phyloP scores from a whole-genome alignment of 2,888 invertebrate species.

The Phaedon cochleariae region DNA sequence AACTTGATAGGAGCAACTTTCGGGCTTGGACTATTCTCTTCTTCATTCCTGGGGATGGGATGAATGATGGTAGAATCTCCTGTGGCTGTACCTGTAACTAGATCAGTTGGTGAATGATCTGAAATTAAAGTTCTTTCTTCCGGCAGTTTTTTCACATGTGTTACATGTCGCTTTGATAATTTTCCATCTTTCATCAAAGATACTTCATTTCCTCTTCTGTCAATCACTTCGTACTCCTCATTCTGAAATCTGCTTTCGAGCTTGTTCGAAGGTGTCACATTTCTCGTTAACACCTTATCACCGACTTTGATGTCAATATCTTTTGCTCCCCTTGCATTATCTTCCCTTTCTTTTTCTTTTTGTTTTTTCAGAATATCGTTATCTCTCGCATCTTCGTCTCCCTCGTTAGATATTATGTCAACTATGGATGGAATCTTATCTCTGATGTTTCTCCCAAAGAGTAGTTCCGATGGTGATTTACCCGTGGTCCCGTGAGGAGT shows the following conservation, averaged over 20 bases:
- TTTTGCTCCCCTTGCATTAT: slow-evolving; percentile 32
- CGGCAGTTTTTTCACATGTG: slow-evolving; percentile 24
- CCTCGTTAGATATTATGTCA: slow-evolving; percentile 17
- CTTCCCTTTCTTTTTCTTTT: slow-evolving; percentile 43
- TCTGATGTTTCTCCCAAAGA: slow-evolving; percentile 39
- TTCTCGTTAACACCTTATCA: slow-evolving; percentile 25
- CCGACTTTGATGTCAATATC: slow-evolving; percentile 25
- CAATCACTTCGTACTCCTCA: slow-evolving; percentile 22
- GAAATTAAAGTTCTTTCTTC: neutral
- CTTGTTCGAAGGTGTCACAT: slow-evolving; percentile 13
- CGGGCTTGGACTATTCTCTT: neutral
- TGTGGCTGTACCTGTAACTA: neutral
- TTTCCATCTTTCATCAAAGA: slow-evolving; percentile 15
- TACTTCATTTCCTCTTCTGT: too few species aligned
- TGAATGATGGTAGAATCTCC: neutral
- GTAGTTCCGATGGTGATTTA: slow-evolving; percentile 43
- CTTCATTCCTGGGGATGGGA: neutral
- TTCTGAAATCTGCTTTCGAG: too few species aligned
- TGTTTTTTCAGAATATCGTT: slow-evolving; percentile 40
- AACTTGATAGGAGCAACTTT: neutral
- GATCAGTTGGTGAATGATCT: neutral
- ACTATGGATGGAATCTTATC: slow-evolving; percentile 43
- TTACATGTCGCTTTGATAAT: slow-evolving; percentile 24
- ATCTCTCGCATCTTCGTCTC: slow-evolving; percentile 38
- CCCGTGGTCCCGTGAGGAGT: slow-evolving; percentile 48